Evolutionary conservation across 2,888 invertebrate genomes (phyloP).

Genomic region (Amblyteles armatorius): DNA sequence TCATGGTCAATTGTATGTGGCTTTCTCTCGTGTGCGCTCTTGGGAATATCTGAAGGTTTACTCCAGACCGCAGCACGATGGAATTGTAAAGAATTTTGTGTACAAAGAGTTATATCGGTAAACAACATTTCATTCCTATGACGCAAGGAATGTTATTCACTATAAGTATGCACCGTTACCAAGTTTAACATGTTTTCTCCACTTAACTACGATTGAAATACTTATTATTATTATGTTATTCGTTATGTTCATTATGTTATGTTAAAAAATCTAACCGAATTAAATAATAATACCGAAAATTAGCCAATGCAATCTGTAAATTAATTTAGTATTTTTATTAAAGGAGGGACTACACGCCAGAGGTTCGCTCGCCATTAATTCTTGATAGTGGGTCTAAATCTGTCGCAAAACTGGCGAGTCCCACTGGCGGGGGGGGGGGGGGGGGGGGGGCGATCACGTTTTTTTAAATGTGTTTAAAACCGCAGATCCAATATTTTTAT

Average conservation of each 20-base stretch:
- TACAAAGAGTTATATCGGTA: constrained; percentile 48
- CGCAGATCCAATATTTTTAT: background rate
- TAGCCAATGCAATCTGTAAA: background rate
- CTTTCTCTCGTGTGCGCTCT: constrained; percentile 53
- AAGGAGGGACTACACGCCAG: background rate
- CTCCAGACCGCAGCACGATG: constrained; percentile 46
- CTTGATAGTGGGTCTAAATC: background rate
- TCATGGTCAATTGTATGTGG: constrained; percentile 69
- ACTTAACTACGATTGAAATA: background rate
- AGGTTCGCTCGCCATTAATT: background rate
- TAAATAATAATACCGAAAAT: background rate
- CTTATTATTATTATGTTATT: background rate
- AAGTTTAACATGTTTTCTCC: background rate
- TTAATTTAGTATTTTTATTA: background rate
- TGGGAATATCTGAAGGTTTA: constrained; percentile 63
- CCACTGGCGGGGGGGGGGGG: background rate
- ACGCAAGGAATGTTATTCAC: background rate
- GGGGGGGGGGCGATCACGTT: background rate
- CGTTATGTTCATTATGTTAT: background rate
- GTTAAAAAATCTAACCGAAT: background rate
- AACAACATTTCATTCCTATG: background rate
- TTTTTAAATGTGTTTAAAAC: background rate
- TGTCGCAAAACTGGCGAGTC: background rate
- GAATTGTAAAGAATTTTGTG: constrained; percentile 49
- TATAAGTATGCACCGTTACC: background rate